Base-by-base conservation (phyloP, 2,113 vertebrate species). In the Hippocampus guttulatus region DNA sequence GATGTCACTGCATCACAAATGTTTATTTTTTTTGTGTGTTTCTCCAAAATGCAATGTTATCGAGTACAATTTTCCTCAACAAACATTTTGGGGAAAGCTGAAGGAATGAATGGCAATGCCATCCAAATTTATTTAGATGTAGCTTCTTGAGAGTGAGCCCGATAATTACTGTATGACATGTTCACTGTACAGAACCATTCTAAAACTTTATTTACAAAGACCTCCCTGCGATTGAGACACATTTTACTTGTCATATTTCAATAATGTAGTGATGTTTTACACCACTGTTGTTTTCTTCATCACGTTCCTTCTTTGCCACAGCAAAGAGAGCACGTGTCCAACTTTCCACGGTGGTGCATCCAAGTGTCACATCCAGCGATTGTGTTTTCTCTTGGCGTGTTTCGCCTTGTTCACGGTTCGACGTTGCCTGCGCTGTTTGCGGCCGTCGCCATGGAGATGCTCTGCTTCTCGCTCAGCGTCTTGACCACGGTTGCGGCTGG, bases 381-480 rank as follows among this genome's bases (percentile, higher is more conserved):
- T 51, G 5, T 0, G 12, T 27, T 65, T 43, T 12, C 2, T 18
- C 16, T 23, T 68, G 4, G 21, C 25, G 27, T 33, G 20, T n/a
- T 57, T 30, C 8, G 33, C 33, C 49, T 52, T 40, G 51, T 8
- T 90, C 86, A 88, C 5, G 30, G 87, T 30, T 89, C 83, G 0
- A 75, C 65, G 52, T 67, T 49, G 10, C 70, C 33, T 0, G 25
- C 33, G 7, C 79, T 67, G 38, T 23, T 49, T 61, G 71, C 58
- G 67, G 52, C 70, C n/a, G 83, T 84, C 87, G 87, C 92, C 84
- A 98, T 84, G 41, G 93, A 91, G 86, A 99, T 95, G 76, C 94
- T 96, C 79, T 90, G 92, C 79, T 88, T 97, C 21, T 98, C 97
- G 64, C 81, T 94, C 0, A 99, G 79, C 15, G 92, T 97, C 91